These are phyloP conservation scores for Tortricodes alternella DNA, from an alignment of 2,888 invertebrate species.

Conservation along the genomic window DNA sequence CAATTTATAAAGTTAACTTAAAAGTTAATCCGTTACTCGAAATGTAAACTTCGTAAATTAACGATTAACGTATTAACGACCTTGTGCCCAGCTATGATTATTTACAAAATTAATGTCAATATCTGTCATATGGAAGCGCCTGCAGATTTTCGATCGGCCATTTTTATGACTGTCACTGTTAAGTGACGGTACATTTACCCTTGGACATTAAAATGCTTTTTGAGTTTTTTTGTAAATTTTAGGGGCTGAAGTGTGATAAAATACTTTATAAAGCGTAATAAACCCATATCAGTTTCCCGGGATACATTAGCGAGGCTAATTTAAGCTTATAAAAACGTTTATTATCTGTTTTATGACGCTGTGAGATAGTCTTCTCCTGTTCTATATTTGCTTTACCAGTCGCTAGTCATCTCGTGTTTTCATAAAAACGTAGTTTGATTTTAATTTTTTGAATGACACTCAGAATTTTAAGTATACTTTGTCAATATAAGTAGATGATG, in stretches of 20 bases:
- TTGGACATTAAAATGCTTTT: not conserved
- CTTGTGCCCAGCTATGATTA: no score
- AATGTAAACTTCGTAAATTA: no score
- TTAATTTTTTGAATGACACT: no score
- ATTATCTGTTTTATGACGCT: conserved; percentile 11
- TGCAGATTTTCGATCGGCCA: conserved; percentile 8
- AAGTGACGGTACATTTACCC: not conserved
- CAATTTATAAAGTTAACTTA: no score
- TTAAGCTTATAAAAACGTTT: conserved; percentile 1
- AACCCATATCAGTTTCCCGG: conserved; percentile 4
- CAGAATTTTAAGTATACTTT: no score
- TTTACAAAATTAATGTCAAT: conserved; percentile 36
- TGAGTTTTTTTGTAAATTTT: no score
- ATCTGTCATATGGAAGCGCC: conserved; percentile 23
- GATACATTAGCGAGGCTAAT: conserved; percentile 10
- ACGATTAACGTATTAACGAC: no score
- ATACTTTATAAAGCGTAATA: conserved; percentile 10
- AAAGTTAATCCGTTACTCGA: no score
- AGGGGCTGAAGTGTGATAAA: not conserved
- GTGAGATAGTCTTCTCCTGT: not conserved
- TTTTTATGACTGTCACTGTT: not conserved
- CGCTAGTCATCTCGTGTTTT: no score
- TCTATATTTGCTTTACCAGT: not conserved
- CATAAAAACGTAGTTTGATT: no score
- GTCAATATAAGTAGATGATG: no score